These are phyloP conservation scores for Scomber scombrus DNA, from an alignment of 2,113 vertebrate genomes.

Conservation along the genomic window DNA sequence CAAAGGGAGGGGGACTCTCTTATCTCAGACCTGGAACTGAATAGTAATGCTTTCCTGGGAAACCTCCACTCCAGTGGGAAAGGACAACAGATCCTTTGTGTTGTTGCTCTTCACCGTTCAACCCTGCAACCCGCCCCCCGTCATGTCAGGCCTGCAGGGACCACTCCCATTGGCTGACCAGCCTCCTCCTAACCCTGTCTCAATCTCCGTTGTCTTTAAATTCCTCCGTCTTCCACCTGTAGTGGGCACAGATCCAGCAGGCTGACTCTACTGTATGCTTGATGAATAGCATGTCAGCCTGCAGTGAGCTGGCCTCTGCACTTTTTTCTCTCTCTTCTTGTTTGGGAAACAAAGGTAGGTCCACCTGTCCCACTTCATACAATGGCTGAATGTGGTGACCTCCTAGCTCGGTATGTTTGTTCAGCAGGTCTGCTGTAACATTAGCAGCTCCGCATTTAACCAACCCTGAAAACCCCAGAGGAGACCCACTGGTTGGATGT, in stretches of 20 bases:
- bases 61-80: constrained; percentile 60
- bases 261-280: not conserved
- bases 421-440: constrained; percentile 52
- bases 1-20: constrained; percentile 56
- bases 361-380: constrained; percentile 58
- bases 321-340: constrained; percentile 1
- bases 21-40: constrained; percentile 48
- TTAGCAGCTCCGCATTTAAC: constrained; percentile 46
- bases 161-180: constrained; percentile 35
- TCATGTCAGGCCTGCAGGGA: constrained; percentile 24
- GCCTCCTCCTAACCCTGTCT: not conserved
- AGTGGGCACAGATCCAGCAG: not conserved
- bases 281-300: constrained; percentile 9
- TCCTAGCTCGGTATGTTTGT: constrained; percentile 39
- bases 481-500: not conserved
- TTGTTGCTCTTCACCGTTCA: constrained; percentile 14
- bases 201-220: constrained; percentile 4
- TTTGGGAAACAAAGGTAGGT: constrained; percentile 43
- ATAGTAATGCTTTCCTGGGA: constrained; percentile 65
- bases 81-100: constrained; percentile 73
- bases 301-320: not conserved
- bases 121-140: not conserved
- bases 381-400: constrained; percentile 47
- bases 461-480: constrained; percentile 24
- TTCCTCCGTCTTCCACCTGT: constrained; percentile 45